phyloP scores from a whole-genome alignment of 2,797 vertebrate species.

The Phalloptychus januarius region DNA sequence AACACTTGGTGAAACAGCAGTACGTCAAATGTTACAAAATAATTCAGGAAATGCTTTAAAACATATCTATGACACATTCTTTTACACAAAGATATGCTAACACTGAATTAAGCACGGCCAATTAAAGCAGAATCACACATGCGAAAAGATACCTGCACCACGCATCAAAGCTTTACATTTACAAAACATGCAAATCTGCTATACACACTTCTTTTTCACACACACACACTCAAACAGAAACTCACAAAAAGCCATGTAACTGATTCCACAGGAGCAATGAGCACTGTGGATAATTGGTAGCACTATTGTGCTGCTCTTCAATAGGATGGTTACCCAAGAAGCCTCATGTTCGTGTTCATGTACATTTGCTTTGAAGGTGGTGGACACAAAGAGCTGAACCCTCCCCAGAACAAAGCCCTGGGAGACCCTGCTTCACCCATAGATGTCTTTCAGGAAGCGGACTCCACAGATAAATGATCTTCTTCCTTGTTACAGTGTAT shows the following conservation, averaged over 20 bases:
- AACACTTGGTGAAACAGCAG: background rate
- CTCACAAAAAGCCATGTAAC: conserved; percentile 79
- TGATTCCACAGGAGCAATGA: conserved; percentile 80
- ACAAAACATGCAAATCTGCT: conserved; percentile 48
- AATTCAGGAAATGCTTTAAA: background rate
- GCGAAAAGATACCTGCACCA: conserved; percentile 8
- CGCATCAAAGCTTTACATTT: conserved; percentile 38
- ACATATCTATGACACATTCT: background rate
- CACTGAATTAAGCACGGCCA: background rate
- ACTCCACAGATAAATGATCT: conserved; percentile 68
- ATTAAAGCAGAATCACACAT: conserved; percentile 5
- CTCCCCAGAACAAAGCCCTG: conserved; percentile 79
- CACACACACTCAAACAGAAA: conserved; percentile 41
- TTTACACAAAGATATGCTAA: too few relatives aligned
- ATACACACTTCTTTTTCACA: conserved; percentile 17
- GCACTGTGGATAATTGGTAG: conserved; percentile 82
- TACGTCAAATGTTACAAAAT: background rate
- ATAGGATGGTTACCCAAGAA: conserved; percentile 85
- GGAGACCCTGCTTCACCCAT: conserved; percentile 77
- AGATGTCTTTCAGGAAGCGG: conserved; percentile 74
- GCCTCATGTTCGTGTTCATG: conserved; percentile 84
- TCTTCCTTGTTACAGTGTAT: conserved; percentile 55
- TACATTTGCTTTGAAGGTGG: conserved; percentile 86
- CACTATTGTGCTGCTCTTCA: conserved; percentile 81
- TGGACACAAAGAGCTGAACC: conserved; percentile 81